Percentiles rank a stretch among this genome's conserved stretches.
These are phyloP conservation scores for Diorhabda elongata DNA, from an alignment of 1,140 invertebrate genomes.

Conservation along the genomic window DNA sequence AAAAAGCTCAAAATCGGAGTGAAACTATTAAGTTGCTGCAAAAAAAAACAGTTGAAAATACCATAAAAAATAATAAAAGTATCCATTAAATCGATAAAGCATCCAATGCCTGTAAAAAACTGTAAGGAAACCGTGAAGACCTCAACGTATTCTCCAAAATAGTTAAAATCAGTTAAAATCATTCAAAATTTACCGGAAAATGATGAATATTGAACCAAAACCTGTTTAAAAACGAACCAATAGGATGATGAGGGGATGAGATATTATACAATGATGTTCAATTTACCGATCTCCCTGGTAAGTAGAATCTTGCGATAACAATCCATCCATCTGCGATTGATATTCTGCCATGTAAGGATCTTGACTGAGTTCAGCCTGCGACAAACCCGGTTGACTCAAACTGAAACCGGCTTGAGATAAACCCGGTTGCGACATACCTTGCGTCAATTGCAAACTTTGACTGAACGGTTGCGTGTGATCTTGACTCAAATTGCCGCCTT, in stretches of 20 bases:
- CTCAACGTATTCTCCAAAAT: too few relatives aligned
- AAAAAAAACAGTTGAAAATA: too few relatives aligned
- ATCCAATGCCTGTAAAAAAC: too few relatives aligned
- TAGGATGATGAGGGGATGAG: too few relatives aligned
- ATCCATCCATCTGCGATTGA: slow-evolving; percentile 89
- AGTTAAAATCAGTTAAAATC: too few relatives aligned
- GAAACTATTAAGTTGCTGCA: too few relatives aligned
- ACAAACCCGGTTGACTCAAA: slow-evolving; percentile 62
- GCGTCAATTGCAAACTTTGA: slow-evolving; percentile 57
- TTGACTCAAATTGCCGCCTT: slow-evolving; percentile 45
- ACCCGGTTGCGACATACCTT: slow-evolving; percentile 66
- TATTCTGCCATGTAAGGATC: slow-evolving; percentile 86
- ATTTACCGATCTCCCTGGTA: slow-evolving; percentile 67
- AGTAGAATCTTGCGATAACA: slow-evolving; percentile 91
- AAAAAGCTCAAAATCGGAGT: too few relatives aligned
- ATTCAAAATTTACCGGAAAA: too few relatives aligned
- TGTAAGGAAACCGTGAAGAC: too few relatives aligned
- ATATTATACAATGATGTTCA: not conserved
- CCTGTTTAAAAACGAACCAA: too few relatives aligned
- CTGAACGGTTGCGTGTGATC: slow-evolving; percentile 61
- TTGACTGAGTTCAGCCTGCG: slow-evolving; percentile 78
- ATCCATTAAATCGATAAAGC: not conserved
- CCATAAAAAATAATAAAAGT: not conserved
- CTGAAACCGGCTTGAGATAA: slow-evolving; percentile 68
- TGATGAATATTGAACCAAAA: too few relatives aligned